Evolutionary conservation across 2,113 vertebrate species (phyloP), one percentile per base, ranked within the genome.

Genomic region (Centropristis striata): DNA sequence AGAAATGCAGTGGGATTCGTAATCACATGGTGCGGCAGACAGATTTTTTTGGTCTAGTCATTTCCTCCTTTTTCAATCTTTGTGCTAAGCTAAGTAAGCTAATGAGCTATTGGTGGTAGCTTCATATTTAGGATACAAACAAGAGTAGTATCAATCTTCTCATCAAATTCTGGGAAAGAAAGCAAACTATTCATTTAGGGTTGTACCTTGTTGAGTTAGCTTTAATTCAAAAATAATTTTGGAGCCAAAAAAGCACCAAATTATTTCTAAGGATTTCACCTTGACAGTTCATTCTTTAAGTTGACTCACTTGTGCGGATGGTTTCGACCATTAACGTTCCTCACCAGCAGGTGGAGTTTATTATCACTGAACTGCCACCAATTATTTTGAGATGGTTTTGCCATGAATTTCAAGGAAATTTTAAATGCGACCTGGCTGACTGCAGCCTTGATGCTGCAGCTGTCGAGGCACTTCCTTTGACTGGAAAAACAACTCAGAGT

Each of bases 401-500:
- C 59, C 28, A 2, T 27, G 25, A 16, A 50, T 70, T 49, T 75
- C 37, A 41, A 9, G 64, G 15, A n/a, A 36, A 5, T 36, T 39
- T 5, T 37, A 14, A 61, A 76, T 27, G n/a, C 32, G 42, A 20
- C 49, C 28, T 11, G 1, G 1, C 55, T 3, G 5, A 58, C 16
- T 68, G 67, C 72, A 47, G 68, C 44, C 11, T 13, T 57, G 37
- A 41, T 39, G 27, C 46, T 36, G 51, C 50, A 67, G 67, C 66
- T 46, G 36, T 80, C 50, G 20, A 87, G 76, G 83, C 78, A 71
- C 84, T 78, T 88, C 81, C 80, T 83, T 60, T 84, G 50, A 85
- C 51, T 47, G 65, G 4, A 41, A 46, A 47, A 42, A 49, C 36
- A 21, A 42, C 4, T 32, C 23, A 16, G 25, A 71, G 68, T 61